Conservation (phyloP, 2,797 vertebrate species). For the Acanthornis magna region DNA sequence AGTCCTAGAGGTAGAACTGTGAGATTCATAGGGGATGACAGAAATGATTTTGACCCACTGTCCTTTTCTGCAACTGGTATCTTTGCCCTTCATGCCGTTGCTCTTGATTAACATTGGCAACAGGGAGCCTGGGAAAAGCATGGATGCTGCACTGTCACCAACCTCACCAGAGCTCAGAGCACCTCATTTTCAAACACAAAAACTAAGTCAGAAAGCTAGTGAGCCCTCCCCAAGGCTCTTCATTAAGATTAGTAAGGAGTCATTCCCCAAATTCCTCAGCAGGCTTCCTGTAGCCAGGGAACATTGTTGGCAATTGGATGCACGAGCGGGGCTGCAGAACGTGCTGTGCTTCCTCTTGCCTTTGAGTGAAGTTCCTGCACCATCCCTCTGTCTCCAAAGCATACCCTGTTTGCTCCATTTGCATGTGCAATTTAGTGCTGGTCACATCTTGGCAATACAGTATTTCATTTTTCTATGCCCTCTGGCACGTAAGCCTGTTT, state of each 20-base stretch:
- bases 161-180: not conserved
- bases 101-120: not conserved
- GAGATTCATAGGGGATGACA: constrained; percentile 44
- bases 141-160: not conserved
- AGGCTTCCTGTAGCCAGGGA: not conserved
- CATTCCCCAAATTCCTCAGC: not conserved
- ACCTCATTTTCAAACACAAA: rapidly evolving
- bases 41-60: constrained; percentile 22
- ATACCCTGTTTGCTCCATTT: not conserved
- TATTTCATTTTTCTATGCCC: not conserved
- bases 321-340: not conserved
- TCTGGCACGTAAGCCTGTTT: not conserved
- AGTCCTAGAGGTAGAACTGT: not conserved
- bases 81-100: constrained; percentile 20
- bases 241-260: not conserved
- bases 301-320: rapidly evolving
- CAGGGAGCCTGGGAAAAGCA: not conserved
- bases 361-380: not conserved
- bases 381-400: not conserved
- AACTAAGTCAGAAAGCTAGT: not conserved
- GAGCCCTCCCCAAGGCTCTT: not conserved
- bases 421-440: not conserved
- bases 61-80: not conserved
- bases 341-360: not conserved
- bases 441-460: not conserved